Conservation (phyloP, 2,888 invertebrate genomes). For the Chironomus riparius region DNA sequence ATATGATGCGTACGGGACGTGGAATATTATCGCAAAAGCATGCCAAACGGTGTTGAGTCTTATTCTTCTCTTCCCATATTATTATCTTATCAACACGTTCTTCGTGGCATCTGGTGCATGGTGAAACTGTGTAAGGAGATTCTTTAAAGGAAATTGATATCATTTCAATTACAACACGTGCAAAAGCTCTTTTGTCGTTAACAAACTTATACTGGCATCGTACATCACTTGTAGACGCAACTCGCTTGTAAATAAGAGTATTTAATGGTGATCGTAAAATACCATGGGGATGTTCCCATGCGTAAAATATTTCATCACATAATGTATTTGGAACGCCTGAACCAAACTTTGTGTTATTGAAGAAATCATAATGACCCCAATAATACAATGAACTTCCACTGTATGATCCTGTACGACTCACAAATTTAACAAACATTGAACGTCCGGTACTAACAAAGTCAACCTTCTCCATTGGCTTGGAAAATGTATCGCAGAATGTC, state of each 20-base stretch:
- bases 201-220: conserved; percentile 76
- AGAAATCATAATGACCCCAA: conserved; percentile 91
- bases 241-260: conserved; percentile 75
- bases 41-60: conserved; percentile 59
- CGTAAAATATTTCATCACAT: conserved; percentile 81
- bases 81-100: conserved; percentile 76
- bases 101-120: conserved; percentile 77
- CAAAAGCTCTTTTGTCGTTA: conserved; percentile 71
- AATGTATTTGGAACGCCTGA: conserved; percentile 70
- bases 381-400: conserved; percentile 90
- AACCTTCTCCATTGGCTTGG: conserved; percentile 85
- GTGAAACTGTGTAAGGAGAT: conserved; percentile 65
- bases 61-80: conserved; percentile 66
- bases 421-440: conserved; percentile 77
- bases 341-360: conserved; percentile 80
- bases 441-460: conserved; percentile 85
- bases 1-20: conserved; percentile 58
- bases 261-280: conserved; percentile 74
- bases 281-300: conserved; percentile 71
- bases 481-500: conserved; percentile 90
- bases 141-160: conserved; percentile 77
- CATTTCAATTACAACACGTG: conserved; percentile 68
- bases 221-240: conserved; percentile 63
- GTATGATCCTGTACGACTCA: conserved; percentile 86
- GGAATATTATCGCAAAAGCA: conserved; percentile 62